These are phyloP conservation scores for Sturnus vulgaris DNA, from an alignment of 2,113 vertebrate genomes.

Conservation along the genomic window DNA sequence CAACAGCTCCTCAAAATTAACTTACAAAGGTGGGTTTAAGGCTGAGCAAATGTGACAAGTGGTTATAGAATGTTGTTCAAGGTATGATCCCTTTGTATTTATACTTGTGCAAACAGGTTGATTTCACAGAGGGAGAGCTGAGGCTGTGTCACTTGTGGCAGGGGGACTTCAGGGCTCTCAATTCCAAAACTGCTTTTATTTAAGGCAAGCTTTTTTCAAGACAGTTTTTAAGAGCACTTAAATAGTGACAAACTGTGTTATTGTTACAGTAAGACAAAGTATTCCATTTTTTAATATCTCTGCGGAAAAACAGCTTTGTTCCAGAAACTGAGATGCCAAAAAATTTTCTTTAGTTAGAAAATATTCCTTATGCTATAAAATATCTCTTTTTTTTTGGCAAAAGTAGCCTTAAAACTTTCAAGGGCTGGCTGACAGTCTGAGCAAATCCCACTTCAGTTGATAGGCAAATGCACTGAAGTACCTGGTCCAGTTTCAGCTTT, in stretches of 20 bases:
- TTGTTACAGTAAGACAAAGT: neutral
- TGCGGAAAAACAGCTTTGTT: neutral
- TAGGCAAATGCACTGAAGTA: neutral
- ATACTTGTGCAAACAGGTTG: neutral
- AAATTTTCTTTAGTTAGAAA: neutral
- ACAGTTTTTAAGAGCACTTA: neutral
- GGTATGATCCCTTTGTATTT: neutral
- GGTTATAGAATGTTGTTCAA: neutral
- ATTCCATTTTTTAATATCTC: neutral
- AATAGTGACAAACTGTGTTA: neutral
- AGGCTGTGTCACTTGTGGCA: neutral
- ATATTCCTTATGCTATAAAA: neutral
- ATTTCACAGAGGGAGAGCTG: neutral
- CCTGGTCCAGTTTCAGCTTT: neutral
- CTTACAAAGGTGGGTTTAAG: neutral
- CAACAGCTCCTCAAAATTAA: neutral
- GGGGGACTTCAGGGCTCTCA: neutral
- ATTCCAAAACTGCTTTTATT: neutral
- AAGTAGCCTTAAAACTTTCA: neutral
- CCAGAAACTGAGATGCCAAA: neutral
- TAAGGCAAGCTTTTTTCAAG: neutral
- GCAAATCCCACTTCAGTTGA: neutral
- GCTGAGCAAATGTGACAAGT: neutral
- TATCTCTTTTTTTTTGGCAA: neutral
- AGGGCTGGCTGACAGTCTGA: neutral